Evolutionary conservation across 2,888 invertebrate genomes (phyloP).

Genomic region (Iselma pallidipennis): DNA sequence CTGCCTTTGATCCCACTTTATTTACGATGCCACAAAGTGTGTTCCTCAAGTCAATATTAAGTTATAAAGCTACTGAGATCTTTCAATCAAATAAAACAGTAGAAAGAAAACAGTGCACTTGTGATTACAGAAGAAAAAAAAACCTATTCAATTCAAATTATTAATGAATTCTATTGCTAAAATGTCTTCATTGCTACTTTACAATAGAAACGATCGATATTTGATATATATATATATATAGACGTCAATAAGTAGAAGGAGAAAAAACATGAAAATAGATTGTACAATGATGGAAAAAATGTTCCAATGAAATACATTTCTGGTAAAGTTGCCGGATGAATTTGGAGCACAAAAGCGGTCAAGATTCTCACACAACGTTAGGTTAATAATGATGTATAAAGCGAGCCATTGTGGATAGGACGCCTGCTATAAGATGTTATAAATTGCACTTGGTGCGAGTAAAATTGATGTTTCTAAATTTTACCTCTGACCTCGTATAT

Average conservation of each 20-base stretch:
- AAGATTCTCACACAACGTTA: constrained; percentile 6
- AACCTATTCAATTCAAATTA: not conserved
- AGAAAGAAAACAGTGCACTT: not conserved
- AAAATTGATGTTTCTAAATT: constrained; percentile 47
- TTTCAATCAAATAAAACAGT: not conserved
- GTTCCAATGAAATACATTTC: constrained; percentile 1
- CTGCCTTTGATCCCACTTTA: constrained; percentile 44
- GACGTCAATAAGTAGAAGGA: not conserved
- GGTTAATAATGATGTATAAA: constrained; percentile 48
- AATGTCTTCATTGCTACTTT: not conserved
- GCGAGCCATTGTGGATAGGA: constrained; percentile 39
- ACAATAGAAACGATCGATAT: not conserved
- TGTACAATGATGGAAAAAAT: not conserved
- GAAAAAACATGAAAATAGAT: not conserved
- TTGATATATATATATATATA: not conserved
- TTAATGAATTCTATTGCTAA: not conserved
- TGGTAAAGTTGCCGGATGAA: constrained; percentile 4
- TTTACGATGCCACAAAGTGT: constrained; percentile 44
- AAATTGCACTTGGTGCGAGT: constrained; percentile 45
- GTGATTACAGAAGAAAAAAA: not conserved
- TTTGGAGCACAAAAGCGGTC: constrained; percentile 1
- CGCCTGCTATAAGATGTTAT: constrained; percentile 45
- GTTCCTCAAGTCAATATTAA: constrained; percentile 39
- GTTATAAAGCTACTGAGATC: constrained; percentile 24
- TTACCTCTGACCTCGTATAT: constrained; percentile 39